Conservation (phyloP, 2,888 invertebrate species). For the Lymantria dispar region DNA sequence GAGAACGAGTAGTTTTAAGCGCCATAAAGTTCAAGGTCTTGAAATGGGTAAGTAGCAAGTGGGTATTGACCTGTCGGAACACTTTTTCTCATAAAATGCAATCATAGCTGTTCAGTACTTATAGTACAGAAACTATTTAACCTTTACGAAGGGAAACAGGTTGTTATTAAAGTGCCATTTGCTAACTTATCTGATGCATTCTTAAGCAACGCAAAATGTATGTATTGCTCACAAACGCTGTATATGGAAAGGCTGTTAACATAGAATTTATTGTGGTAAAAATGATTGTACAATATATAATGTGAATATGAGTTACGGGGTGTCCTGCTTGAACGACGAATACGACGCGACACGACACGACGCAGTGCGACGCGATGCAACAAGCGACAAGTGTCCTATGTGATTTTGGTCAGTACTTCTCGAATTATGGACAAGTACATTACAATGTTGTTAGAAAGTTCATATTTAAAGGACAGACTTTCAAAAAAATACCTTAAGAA, state of each 20-base stretch:
- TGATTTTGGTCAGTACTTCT: no score
- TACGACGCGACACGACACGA: no score
- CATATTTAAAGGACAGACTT: no score
- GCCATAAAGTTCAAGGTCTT: constrained; percentile 16
- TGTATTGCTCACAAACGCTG: constrained; percentile 6
- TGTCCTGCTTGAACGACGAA: no score
- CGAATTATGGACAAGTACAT: no score
- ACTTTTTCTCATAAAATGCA: constrained; percentile 32
- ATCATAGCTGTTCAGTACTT: constrained; percentile 42
- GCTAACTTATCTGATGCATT: constrained; percentile 15
- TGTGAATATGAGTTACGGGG: no score
- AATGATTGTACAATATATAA: no score
- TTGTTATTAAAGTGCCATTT: constrained; percentile 35
- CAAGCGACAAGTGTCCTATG: no score
- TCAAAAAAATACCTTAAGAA: no score
- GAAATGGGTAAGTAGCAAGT: constrained; percentile 17
- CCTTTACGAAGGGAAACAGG: constrained; percentile 50
- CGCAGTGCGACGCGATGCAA: no score
- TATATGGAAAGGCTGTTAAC: constrained; percentile 4
- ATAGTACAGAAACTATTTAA: constrained; percentile 31
- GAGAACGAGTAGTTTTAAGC: constrained; percentile 49
- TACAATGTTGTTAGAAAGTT: no score
- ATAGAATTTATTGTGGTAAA: background rate
- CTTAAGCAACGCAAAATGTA: constrained; percentile 15
- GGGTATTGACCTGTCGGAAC: constrained; percentile 47